Evolutionary conservation across 2,888 invertebrate species (phyloP).

Genomic region (Cataglyphis cursor): DNA sequence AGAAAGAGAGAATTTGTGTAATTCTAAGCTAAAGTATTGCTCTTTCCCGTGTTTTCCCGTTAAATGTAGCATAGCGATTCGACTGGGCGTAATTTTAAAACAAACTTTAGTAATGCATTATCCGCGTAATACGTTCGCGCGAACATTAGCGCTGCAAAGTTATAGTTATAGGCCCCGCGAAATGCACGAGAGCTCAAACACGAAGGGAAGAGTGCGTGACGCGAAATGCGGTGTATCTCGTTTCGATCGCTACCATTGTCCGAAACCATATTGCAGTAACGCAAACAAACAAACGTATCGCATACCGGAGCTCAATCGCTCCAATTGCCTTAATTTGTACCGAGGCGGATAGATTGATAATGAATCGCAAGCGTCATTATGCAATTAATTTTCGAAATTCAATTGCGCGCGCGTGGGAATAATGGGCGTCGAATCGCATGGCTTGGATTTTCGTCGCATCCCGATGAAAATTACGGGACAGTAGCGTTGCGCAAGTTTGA

Average conservation of each 20-base stretch:
- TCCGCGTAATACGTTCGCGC: slow-evolving; percentile 13
- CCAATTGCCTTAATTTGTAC: slow-evolving; percentile 79
- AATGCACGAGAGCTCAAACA: slow-evolving; percentile 37
- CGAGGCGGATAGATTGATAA: slow-evolving; percentile 73
- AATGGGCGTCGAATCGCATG: slow-evolving; percentile 55
- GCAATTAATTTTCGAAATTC: slow-evolving; percentile 79
- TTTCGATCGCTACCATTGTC: slow-evolving; percentile 25
- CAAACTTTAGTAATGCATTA: slow-evolving; percentile 43
- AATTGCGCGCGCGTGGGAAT: slow-evolving; percentile 69
- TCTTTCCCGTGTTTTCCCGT: neutral
- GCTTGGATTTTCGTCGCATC: slow-evolving; percentile 42
- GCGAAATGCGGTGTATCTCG: neutral
- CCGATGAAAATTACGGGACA: slow-evolving; percentile 44
- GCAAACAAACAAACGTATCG: slow-evolving; percentile 29
- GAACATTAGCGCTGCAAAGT: slow-evolving; percentile 25
- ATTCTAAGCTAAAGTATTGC: neutral
- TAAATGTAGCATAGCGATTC: slow-evolving; percentile 19
- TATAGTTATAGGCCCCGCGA: slow-evolving; percentile 24
- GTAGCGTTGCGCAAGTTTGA: slow-evolving; percentile 45
- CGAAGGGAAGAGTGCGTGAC: slow-evolving; percentile 15
- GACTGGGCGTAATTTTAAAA: slow-evolving; percentile 30
- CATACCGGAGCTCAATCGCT: slow-evolving; percentile 57
- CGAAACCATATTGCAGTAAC: slow-evolving; percentile 42
- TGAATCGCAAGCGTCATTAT: slow-evolving; percentile 77
- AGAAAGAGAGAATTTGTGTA: neutral